phyloP scores from a whole-genome alignment of 1,140 invertebrate species.

The Sarcophaga peregrina region DNA sequence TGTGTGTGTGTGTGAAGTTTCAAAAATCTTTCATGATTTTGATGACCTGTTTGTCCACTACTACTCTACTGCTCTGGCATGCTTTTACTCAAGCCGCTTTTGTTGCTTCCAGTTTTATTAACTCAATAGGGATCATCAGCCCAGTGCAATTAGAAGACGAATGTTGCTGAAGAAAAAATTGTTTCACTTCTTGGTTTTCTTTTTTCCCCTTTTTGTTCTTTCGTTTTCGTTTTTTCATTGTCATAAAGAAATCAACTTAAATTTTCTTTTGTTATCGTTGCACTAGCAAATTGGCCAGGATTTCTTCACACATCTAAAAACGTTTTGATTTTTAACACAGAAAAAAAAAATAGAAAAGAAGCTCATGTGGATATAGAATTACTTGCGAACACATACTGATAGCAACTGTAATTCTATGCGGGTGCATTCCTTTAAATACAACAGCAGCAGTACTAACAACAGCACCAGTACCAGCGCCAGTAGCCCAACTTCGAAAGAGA shows the following conservation, averaged over 20 bases:
- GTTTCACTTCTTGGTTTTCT: background rate
- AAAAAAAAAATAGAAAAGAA: background rate
- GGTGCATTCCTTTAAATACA: background rate
- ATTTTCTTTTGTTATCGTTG: too few species aligned
- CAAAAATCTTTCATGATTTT: background rate
- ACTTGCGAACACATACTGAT: background rate
- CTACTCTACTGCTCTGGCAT: background rate
- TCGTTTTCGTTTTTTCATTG: background rate
- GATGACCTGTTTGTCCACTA: background rate
- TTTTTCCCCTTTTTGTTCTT: background rate
- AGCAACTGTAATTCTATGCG: background rate
- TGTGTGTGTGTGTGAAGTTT: too few species aligned
- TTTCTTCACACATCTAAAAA: too few species aligned
- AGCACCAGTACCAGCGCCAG: background rate
- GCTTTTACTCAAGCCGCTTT: too few species aligned
- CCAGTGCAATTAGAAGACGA: constrained; percentile 13
- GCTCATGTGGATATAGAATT: background rate
- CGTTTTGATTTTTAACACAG: too few species aligned
- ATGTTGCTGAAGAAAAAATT: background rate
- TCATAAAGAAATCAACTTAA: too few species aligned
- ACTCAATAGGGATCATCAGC: constrained; percentile 26
- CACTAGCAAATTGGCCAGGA: too few species aligned
- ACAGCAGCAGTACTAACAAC: background rate
- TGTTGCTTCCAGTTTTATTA: background rate
- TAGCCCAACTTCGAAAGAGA: too few species aligned